Percentiles rank a stretch among this genome's conserved stretches.
Conservation (phyloP, 2,797 vertebrate genomes). For the Hoplostethus atlanticus region DNA sequence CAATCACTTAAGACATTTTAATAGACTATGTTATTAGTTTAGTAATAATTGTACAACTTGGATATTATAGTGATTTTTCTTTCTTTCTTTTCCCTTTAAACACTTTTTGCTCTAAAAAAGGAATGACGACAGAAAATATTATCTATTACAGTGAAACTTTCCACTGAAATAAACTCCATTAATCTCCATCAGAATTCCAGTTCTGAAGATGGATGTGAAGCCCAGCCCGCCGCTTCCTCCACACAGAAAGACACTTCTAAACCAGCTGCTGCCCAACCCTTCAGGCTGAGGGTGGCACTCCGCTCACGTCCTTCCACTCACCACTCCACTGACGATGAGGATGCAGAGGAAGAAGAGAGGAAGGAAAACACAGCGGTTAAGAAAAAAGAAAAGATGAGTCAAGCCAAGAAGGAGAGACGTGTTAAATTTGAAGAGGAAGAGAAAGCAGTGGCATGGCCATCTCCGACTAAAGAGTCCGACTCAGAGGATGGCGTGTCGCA, state of each 20-base stretch:
- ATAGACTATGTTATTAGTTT: too few species aligned
- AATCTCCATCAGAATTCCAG: slow-evolving; percentile 40
- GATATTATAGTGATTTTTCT: too few species aligned
- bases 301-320: slow-evolving; percentile 23
- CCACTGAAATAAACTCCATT: background rate
- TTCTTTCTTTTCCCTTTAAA: too few species aligned
- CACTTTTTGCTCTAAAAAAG: too few species aligned
- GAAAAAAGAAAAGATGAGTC: slow-evolving; percentile 1
- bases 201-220: slow-evolving; percentile 34
- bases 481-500: slow-evolving; percentile 48
- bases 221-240: slow-evolving; percentile 12
- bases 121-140: background rate
- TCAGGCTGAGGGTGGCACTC: slow-evolving; percentile 78
- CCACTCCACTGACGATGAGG: slow-evolving; percentile 43
- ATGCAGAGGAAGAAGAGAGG: slow-evolving; percentile 1
- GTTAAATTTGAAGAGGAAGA: slow-evolving; percentile 58
- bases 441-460: background rate
- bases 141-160: background rate
- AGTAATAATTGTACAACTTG: too few species aligned
- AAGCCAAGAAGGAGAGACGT: slow-evolving; percentile 29
- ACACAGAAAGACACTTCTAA: slow-evolving; percentile 24
- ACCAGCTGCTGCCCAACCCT: slow-evolving; percentile 35
- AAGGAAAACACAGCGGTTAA: slow-evolving; percentile 1
- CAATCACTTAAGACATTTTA: too few species aligned
- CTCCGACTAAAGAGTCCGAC: slow-evolving; percentile 48